These are phyloP conservation scores for Thymelicus lineola DNA, from an alignment of 2,888 invertebrate genomes.

Conservation along the genomic window DNA sequence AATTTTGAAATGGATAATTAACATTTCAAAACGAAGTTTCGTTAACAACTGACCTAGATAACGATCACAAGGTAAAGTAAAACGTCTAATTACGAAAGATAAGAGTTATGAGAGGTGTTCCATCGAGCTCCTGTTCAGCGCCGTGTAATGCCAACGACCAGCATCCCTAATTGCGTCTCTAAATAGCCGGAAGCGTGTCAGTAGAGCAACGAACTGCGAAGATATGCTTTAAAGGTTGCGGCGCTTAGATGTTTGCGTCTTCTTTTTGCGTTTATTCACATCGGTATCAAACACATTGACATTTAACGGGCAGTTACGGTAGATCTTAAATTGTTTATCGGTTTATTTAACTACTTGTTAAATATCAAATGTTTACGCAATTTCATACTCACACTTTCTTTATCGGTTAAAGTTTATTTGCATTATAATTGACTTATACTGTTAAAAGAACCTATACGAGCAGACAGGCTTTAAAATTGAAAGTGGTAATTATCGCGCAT, in stretches of 20 bases:
- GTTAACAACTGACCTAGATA: constrained; percentile 1
- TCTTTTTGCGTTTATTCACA: constrained; percentile 18
- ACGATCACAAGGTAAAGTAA: background rate
- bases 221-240: constrained; percentile 31
- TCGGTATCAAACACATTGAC: constrained; percentile 16
- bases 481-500: too few relatives aligned
- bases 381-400: too few relatives aligned
- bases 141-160: constrained; percentile 17
- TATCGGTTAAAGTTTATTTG: too few relatives aligned
- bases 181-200: constrained; percentile 34
- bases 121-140: constrained; percentile 6
- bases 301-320: background rate
- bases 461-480: too few relatives aligned
- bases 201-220: constrained; percentile 26
- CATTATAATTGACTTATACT: too few relatives aligned
- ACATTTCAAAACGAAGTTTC: too few relatives aligned
- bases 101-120: background rate
- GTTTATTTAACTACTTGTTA: background rate
- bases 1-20: too few relatives aligned
- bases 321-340: background rate
- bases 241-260: constrained; percentile 19
- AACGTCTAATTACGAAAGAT: constrained; percentile 17
- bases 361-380: background rate
- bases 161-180: constrained; percentile 30
- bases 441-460: too few relatives aligned